These are phyloP conservation scores for Cettia cetti DNA, from an alignment of 2,113 vertebrate species.

Conservation along the genomic window DNA sequence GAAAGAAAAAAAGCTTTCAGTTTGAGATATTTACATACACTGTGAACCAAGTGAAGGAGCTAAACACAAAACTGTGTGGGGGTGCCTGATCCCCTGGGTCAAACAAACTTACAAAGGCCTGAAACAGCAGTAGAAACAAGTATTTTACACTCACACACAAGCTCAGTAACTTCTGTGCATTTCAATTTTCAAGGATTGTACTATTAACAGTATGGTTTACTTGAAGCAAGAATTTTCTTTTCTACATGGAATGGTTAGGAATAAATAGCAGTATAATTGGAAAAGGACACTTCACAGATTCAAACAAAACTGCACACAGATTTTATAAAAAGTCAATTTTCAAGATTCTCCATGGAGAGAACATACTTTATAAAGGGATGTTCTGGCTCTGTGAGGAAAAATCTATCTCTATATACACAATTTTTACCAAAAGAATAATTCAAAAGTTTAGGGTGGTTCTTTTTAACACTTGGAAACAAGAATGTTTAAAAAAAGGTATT, in stretches of 20 bases:
- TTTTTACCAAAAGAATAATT: neutral
- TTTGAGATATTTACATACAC: neutral
- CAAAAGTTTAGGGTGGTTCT: neutral
- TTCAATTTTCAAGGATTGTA: neutral
- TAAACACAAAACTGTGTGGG: neutral
- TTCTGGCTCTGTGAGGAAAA: neutral
- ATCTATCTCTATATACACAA: neutral
- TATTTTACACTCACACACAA: neutral
- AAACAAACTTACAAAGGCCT: neutral
- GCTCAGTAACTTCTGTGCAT: neutral
- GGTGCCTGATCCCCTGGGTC: neutral
- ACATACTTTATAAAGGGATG: neutral
- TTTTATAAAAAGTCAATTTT: neutral
- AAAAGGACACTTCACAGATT: neutral
- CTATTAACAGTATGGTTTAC: neutral
- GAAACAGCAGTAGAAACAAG: neutral
- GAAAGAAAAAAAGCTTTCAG: neutral
- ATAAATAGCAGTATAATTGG: neutral
- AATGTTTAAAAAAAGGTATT: neutral
- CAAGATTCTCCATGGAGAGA: neutral
- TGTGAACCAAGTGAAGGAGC: conserved; percentile 33
- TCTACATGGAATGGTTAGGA: neutral
- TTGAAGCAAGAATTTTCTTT: neutral
- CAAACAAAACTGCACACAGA: neutral
- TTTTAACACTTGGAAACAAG: neutral